Conservation (phyloP, 2,888 invertebrate genomes). For the Chironomus riparius region DNA sequence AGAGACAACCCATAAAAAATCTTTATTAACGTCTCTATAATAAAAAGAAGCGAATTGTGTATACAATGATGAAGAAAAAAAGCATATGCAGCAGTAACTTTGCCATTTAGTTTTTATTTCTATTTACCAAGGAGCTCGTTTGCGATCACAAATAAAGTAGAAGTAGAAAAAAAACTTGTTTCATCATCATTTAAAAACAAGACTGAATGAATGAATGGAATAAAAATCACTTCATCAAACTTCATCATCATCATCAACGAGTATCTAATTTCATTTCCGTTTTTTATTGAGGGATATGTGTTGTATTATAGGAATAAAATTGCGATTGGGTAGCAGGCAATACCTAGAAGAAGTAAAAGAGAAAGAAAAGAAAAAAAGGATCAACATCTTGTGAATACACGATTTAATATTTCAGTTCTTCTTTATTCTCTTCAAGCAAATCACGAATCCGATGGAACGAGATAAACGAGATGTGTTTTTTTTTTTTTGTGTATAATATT, state of each 20-base stretch:
- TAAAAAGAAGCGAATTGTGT: background rate
- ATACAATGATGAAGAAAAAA: background rate
- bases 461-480: conserved; percentile 4
- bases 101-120: background rate
- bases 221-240: conserved; percentile 27
- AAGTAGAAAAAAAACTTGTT: conserved; percentile 16
- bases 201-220: background rate
- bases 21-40: background rate
- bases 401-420: background rate
- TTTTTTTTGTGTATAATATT: background rate
- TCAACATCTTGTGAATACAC: conserved; percentile 21
- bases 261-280: conserved; percentile 28
- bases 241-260: conserved; percentile 26
- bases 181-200: background rate
- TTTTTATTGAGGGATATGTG: background rate
- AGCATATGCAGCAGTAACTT: conserved; percentile 8
- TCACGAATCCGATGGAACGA: conserved; percentile 19
- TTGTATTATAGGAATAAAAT: background rate
- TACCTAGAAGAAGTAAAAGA: background rate
- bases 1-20: background rate
- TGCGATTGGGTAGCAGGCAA: background rate
- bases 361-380: conserved; percentile 14
- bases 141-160: background rate
- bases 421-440: background rate
- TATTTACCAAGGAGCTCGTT: conserved; percentile 5